Conservation (phyloP, 2,113 vertebrate species). For the Rhegmatorhina hoffmannsi region DNA sequence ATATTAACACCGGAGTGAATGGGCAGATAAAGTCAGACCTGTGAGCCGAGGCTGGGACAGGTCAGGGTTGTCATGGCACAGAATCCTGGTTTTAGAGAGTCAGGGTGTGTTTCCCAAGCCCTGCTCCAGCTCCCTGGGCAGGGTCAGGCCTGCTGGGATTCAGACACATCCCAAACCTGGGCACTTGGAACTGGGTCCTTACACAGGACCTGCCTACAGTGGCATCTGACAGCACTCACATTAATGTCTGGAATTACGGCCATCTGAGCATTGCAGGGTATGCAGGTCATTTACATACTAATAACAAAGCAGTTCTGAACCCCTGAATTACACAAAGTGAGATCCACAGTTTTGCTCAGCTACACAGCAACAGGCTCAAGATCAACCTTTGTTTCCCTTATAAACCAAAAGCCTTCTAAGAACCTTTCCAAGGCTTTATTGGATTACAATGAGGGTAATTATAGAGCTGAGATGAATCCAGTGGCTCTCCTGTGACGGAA, state of each 20-base stretch:
- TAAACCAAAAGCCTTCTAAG: constrained; percentile 4
- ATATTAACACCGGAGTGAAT: not conserved
- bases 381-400: not conserved
- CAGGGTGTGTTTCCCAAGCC: rapidly evolving
- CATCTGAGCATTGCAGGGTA: not conserved
- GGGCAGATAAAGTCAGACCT: not conserved
- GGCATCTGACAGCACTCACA: not conserved
- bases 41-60: not conserved
- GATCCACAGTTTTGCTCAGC: not conserved
- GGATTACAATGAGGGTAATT: not conserved
- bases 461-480: not conserved
- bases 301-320: not conserved
- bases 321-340: not conserved
- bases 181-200: not conserved
- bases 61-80: too few species aligned
- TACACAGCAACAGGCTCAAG: not conserved
- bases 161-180: not conserved
- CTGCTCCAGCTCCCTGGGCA: not conserved
- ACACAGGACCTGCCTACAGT: not conserved
- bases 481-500: not conserved
- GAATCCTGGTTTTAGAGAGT: not conserved
- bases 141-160: not conserved
- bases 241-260: not conserved
- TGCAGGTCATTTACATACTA: not conserved
- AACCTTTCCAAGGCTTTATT: not conserved